Conservation (phyloP, 1,140 invertebrate genomes). For the Rhopalosiphum maidis region DNA sequence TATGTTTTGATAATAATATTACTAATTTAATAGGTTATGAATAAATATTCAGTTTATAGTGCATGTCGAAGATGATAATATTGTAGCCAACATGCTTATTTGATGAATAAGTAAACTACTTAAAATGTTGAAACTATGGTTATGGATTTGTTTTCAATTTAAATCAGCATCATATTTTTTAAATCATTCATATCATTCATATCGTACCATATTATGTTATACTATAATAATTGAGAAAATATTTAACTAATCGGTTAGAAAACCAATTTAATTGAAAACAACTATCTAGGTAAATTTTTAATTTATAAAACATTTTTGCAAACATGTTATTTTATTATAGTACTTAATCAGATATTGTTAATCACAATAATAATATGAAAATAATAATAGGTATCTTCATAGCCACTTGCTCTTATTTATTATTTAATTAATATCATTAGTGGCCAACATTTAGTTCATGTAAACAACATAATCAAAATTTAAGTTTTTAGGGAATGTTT, state of each 20-base stretch:
- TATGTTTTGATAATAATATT: neutral
- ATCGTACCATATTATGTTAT: no score
- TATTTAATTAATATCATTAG: neutral
- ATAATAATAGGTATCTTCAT: neutral
- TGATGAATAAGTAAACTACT: neutral
- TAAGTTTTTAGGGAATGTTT: neutral
- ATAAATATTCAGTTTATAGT: neutral
- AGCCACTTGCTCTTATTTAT: neutral
- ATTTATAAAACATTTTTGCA: neutral
- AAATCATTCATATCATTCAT: no score
- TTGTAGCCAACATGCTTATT: neutral
- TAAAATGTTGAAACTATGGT: neutral
- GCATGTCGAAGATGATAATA: neutral
- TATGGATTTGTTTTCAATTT: no score
- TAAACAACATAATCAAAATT: neutral
- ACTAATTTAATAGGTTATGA: neutral
- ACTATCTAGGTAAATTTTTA: neutral
- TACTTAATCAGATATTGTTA: neutral
- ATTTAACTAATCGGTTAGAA: neutral
- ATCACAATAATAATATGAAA: neutral
- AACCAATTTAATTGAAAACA: neutral
- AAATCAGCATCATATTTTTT: no score
- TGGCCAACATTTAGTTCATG: neutral
- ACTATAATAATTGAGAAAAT: neutral
- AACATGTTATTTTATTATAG: neutral